phyloP scores from a whole-genome alignment of 2,113 vertebrate genomes.

The Neogobius melanostomus region DNA sequence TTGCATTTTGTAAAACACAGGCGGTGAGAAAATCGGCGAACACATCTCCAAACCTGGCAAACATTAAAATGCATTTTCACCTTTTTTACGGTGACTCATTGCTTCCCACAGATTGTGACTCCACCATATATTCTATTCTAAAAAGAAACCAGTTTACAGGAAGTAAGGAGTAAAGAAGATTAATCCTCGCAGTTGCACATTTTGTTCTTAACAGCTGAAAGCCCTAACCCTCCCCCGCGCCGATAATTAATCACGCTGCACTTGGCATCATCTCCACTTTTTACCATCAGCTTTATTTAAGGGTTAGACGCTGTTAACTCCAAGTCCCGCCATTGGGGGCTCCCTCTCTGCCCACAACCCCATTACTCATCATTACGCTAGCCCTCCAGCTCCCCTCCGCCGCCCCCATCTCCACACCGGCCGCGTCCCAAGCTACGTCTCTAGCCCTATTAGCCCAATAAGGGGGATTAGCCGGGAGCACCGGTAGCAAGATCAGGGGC shows the following conservation, averaged over 20 bases:
- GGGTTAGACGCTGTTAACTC: constrained; percentile 32
- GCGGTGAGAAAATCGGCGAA: background rate
- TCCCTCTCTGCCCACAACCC: constrained; percentile 28
- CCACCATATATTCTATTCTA: background rate
- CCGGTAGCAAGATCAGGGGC: background rate
- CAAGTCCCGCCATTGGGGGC: constrained; percentile 26
- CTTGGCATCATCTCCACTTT: constrained; percentile 8
- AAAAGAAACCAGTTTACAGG: background rate
- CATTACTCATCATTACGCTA: constrained; percentile 58
- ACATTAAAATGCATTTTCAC: background rate
- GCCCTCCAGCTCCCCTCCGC: constrained; percentile 20
- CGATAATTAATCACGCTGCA: constrained; percentile 15
- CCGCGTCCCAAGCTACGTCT: constrained; percentile 45
- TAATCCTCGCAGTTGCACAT: background rate
- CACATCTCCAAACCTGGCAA: background rate
- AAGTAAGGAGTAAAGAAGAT: background rate
- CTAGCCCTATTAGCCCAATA: constrained; percentile 64
- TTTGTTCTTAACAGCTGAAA: background rate
- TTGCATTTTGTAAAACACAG: background rate
- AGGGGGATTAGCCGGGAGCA: constrained; percentile 53
- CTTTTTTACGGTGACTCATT: background rate
- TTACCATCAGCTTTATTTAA: background rate
- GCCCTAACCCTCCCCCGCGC: background rate
- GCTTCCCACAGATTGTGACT: background rate
- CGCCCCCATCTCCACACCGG: constrained; percentile 26